Base-by-base conservation (phyloP, 2,113 vertebrate species). In the Tetraodon nigroviridis region DNA sequence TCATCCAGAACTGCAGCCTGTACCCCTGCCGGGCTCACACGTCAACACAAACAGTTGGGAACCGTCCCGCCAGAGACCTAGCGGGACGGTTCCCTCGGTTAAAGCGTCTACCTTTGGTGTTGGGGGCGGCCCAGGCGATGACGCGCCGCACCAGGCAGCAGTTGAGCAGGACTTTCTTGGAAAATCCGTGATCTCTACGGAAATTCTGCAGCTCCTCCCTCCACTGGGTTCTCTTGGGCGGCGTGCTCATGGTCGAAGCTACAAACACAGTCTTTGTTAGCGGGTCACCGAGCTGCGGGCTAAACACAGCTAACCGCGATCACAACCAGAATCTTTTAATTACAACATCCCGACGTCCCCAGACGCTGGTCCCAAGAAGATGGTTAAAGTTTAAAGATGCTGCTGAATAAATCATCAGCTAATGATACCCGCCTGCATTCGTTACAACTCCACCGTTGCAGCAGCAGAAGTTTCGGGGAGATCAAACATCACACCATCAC, bases 91-190 rank as follows among this genome's bases (percentile, higher is more conserved):
- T 27, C 24, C 24, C 24, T 27, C 24, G 24, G 24, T 1, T 37
- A 11, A 12, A 7, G 32, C 11, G 32, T 15, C 22, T 44, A 57
- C 91, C 92, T 93, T 89, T 90, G 42, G 84, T 75, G 42, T 69
- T 84, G 27, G 92, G 88, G 62, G 81, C 89, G 79, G 89, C 90
- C 92, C 91, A 93, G 71, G 89, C 84, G 76, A 93, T 79, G 80
- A 94, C 82, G 63, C 87, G 72, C 6, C 89, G 90, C 72, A 93
- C 82, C 81, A 91, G 82, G 73, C 91, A 93, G 88, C 92, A 94
- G 81, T 91, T 92, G 61, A 90, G 85, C 73, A 92, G 83, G n/a
- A 91, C 74, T 83, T 91, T 91, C 74, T 81, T 91, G 67, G 91
- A 93, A 80, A 91, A 85, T 63, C 86, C 81, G 44, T 87, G 76